Base-by-base conservation (phyloP, 2,113 vertebrate species). In the Oryzias curvinotus region DNA sequence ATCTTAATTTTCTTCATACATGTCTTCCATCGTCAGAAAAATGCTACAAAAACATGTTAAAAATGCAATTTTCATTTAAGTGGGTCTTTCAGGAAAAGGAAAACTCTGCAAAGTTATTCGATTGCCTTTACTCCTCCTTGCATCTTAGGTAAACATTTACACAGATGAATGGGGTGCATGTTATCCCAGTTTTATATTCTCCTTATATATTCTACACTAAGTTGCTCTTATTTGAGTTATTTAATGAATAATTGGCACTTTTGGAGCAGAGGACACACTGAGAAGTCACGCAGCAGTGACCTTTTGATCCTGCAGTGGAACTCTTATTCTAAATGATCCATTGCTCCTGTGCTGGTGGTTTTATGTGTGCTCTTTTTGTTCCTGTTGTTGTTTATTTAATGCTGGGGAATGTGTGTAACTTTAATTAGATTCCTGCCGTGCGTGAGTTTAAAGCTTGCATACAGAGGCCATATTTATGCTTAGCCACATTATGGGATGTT, bases 361-460 rank as follows among this genome's bases (percentile, higher is more conserved):
- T 49, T 68, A 68, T 65, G 55, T 36, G 4, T 65, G 65, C 63
- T 68, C 77, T 68, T 77, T 80, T 75, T 79, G 65, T 52, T 68
- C 62, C 62, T 62, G 60, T 81, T 77, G 77, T 69, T 80, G 71
- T 76, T 57, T 62, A 42, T 46, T 60, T 65, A 14, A 46, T 71
- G 57, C 71, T 2, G 42, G 12, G 53, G 23, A 66, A 66, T 59
- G 52, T 70, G 55, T 59, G 65, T 52, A 60, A 23, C 52, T 77
- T 36, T 77, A 71, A 77, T 85, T 85, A 77, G 68, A 85, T 80
- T 79, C 59, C 70, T 67, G 52, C 50, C 70, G 50, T 42, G 28
- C n/a, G 14, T 36, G 43, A 36, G 56, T 77, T 77, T 46, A 59
- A 74, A 71, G 54, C 60, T 63, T 66, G 65, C 66, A 66, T 75